Base-by-base conservation (phyloP, 2,797 vertebrate species). In the Lateolabrax maculatus region DNA sequence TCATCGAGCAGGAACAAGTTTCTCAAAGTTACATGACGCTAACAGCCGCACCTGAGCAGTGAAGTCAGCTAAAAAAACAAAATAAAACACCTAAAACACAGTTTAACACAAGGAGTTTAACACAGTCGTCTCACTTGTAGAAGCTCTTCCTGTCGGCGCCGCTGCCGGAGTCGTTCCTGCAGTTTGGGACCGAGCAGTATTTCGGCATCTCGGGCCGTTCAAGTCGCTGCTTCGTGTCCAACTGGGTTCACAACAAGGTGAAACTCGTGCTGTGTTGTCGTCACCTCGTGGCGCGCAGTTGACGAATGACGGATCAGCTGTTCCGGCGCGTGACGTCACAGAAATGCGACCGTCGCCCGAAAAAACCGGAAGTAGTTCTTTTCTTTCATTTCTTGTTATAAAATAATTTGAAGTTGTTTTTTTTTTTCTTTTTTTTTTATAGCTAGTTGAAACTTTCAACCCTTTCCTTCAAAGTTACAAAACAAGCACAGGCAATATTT, bases 101-200 rank as follows among this genome's bases (percentile, higher is more conserved):
- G 5, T 15, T 64, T 0, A 11, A 34, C 6, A 34, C 31, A 34
- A 3, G 4, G 6, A 2, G 5, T 19, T 64, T 0, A 11, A 25
- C 4, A 5, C 0, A 0, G 21, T 0, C 3, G 0, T 6, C 95
- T 95, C 86, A 95, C 96, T 92, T 93, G 90, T 95, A 94, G 71
- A 95, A 95, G 79, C 94, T 95, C 1, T 87, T 95, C 82, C 79
- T 89, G 53, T 93, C 92, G 7, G 44, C 56, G 41, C 89, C 75
- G 57, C 56, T 87, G 1, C 91, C 92, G 0, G 93, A 93, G 6
- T 92, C 92, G 58, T 83, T 95, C 76, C 66, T 92, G 78, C 95
- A 96, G 69, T 90, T 91, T 0, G 90, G 94, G 2, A 93, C 95
- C 9, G 92, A 90, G 37, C 95, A 95, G 27, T 94, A 94, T 39